Evolutionary conservation across 1,140 invertebrate species (phyloP).

Genomic region (Plutomurus gul): DNA sequence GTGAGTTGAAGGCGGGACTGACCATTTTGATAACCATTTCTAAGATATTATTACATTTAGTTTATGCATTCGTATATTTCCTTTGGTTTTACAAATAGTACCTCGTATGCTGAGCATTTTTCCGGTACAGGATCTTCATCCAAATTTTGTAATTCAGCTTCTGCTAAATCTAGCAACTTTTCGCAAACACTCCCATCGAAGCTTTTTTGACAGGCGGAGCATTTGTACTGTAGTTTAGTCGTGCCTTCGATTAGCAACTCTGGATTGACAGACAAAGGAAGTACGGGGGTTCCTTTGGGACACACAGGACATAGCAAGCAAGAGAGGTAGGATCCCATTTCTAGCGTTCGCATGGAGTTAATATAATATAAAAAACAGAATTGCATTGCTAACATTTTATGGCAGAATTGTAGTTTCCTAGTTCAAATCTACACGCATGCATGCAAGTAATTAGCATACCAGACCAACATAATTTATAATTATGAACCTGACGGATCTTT

Average conservation of each 20-base stretch:
- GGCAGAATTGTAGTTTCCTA: too few species aligned
- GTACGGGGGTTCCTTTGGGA: background rate
- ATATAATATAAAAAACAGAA: too few species aligned
- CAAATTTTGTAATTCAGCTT: conserved; percentile 34
- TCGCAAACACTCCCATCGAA: background rate
- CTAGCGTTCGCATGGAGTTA: too few species aligned
- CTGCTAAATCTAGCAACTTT: conserved; percentile 23
- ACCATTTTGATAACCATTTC: conserved; percentile 37
- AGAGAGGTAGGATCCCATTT: conserved; percentile 51
- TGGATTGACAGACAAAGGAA: background rate
- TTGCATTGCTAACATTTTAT: too few species aligned
- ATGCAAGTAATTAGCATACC: too few species aligned
- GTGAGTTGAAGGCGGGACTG: background rate
- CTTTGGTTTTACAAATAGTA: background rate
- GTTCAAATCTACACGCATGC: too few species aligned
- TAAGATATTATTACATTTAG: background rate
- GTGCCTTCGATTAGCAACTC: background rate
- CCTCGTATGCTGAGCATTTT: conserved; percentile 35
- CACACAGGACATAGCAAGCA: conserved; percentile 50
- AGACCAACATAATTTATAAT: too few species aligned
- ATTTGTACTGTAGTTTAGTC: background rate
- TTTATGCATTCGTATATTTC: background rate
- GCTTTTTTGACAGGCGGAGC: background rate
- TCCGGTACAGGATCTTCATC: conserved; percentile 39
- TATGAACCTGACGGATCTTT: conserved; percentile 56